Conservation (phyloP, 2,797 vertebrate genomes). For the Malurus splendens region DNA sequence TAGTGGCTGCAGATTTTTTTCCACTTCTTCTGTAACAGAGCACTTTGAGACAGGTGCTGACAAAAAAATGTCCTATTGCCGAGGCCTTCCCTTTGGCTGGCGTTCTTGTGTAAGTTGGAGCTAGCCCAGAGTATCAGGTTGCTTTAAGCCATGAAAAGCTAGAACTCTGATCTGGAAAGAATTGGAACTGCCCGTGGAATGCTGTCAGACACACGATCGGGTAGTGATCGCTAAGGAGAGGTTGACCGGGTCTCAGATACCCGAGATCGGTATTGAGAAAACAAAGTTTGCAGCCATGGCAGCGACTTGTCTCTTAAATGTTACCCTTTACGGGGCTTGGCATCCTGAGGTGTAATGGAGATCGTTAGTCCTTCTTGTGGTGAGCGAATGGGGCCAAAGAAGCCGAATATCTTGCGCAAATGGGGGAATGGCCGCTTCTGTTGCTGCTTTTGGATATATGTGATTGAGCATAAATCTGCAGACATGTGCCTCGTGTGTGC, state of each 20-base stretch:
- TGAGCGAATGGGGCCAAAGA: not conserved
- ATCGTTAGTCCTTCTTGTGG: not conserved
- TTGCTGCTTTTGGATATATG: not conserved
- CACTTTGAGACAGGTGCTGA: constrained; percentile 23
- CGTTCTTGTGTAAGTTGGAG: not conserved
- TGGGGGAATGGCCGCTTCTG: not conserved
- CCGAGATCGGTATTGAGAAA: constrained; percentile 31
- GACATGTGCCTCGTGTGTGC: accelerated
- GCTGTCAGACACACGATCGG: not conserved
- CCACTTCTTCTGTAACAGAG: constrained; percentile 1
- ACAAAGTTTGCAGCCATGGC: constrained; percentile 57
- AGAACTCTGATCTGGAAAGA: constrained; percentile 66
- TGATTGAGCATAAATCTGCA: not conserved
- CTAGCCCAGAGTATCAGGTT: constrained; percentile 17
- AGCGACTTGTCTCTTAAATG: not conserved
- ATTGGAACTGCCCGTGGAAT: constrained; percentile 45
- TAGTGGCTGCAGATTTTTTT: not conserved
- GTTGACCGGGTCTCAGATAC: not conserved
- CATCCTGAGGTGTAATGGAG: not conserved
- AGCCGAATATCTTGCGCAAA: not conserved
- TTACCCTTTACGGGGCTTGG: not conserved
- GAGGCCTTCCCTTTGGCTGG: not conserved
- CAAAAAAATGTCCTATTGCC: not conserved
- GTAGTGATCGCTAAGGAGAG: not conserved
- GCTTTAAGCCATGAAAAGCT: constrained; percentile 17